phyloP scores from a whole-genome alignment of 2,113 vertebrate species.

The Malurus elegans region DNA sequence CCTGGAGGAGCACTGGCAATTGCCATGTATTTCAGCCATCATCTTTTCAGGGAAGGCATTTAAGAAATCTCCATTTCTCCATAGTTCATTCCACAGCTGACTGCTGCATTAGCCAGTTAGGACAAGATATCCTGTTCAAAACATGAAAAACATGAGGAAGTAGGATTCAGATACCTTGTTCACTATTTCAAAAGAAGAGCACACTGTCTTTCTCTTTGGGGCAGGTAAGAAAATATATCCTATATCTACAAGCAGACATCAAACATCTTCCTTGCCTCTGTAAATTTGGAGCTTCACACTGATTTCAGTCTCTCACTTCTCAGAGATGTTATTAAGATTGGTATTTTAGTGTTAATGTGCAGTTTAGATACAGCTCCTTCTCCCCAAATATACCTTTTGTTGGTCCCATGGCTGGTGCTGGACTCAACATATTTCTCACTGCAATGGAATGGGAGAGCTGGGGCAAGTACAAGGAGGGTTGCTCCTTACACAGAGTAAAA shows the following conservation, averaged over 20 bases:
- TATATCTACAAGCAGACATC: not conserved
- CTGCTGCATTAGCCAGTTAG: not conserved
- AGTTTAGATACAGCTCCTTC: not conserved
- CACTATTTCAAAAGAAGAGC: not conserved
- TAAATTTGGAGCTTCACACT: not conserved
- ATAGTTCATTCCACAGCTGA: not conserved
- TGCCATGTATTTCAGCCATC: not conserved
- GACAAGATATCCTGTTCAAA: not conserved
- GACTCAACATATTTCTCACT: not conserved
- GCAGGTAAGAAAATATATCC: not conserved
- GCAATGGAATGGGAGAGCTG: not conserved
- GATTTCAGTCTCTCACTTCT: not conserved
- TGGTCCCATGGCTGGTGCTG: not conserved
- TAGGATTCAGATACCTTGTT: not conserved
- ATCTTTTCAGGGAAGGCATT: not conserved
- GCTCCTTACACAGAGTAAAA: not conserved
- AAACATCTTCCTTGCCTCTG: not conserved
- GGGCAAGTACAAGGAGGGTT: fast-evolving
- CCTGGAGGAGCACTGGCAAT: not conserved
- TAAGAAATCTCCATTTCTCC: not conserved
- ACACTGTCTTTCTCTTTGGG: not conserved
- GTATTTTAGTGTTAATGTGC: not conserved
- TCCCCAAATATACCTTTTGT: not conserved
- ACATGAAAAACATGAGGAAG: not conserved
- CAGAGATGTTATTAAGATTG: not conserved